Percentiles rank a stretch among this genome's conserved stretches.
These are phyloP conservation scores for Perccottus glenii DNA, from an alignment of 2,113 vertebrate species.

Conservation along the genomic window DNA sequence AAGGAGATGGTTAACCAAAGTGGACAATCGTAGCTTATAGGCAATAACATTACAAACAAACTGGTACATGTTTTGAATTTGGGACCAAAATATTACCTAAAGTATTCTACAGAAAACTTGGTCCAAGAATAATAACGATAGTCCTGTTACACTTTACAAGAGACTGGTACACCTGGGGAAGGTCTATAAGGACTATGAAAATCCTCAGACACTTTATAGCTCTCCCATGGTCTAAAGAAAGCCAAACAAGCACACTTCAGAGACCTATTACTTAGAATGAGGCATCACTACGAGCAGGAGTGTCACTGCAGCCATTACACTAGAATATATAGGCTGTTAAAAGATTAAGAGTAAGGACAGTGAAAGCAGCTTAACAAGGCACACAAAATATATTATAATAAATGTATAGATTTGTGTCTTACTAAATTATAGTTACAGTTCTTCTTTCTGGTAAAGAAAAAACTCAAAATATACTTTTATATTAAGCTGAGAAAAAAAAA, in stretches of 20 bases:
- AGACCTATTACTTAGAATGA: conserved; percentile 80
- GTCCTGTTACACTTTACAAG: conserved; percentile 68
- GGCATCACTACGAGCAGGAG: conserved; percentile 63
- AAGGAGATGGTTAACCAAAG: conserved; percentile 64
- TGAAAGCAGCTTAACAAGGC: conserved; percentile 26
- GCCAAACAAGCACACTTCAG: conserved; percentile 78
- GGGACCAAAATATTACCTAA: conserved; percentile 11
- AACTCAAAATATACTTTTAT: no score
- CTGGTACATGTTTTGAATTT: conserved; percentile 49
- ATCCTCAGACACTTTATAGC: conserved; percentile 76
- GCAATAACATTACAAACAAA: conserved; percentile 56
- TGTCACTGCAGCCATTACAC: conserved; percentile 37
- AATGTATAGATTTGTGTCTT: neutral
- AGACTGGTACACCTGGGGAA: conserved; percentile 74
- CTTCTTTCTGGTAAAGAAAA: no score
- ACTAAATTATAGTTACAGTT: neutral
- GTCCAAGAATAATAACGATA: conserved; percentile 32
- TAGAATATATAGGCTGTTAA: conserved; percentile 52
- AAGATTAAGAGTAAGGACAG: conserved; percentile 44
- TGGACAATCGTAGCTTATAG: conserved; percentile 43
- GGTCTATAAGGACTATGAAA: conserved; percentile 69
- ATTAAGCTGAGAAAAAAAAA: no score
- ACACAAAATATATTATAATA: no score
- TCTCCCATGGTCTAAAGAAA: conserved; percentile 71
- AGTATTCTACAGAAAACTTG: conserved; percentile 46